Evolutionary conservation across 2,888 invertebrate species (phyloP).

Genomic region (Metellina segmentata): DNA sequence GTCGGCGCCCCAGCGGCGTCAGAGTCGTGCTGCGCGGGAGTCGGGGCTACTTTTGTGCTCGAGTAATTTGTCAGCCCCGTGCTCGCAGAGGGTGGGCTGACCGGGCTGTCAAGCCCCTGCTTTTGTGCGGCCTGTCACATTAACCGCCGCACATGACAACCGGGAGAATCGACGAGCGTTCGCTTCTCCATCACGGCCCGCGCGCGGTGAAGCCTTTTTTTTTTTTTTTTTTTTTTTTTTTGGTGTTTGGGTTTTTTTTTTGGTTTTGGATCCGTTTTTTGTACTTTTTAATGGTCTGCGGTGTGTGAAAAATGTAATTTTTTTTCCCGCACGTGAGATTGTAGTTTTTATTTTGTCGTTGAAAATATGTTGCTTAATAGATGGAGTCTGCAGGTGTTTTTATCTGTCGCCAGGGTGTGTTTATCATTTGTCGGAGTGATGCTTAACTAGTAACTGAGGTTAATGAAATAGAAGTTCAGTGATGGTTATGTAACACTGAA

Average conservation of each 20-base stretch:
- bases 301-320: background rate
- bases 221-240: too few species aligned
- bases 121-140: conserved; percentile 72
- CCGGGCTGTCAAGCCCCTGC: conserved; percentile 63
- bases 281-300: conserved; percentile 9
- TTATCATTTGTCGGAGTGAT: too few species aligned
- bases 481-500: too few species aligned
- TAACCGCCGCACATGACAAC: conserved; percentile 70
- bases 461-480: too few species aligned
- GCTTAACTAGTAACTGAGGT: too few species aligned
- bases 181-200: background rate
- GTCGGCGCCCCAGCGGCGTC: conserved; percentile 54
- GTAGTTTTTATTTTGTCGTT: background rate
- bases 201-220: background rate
- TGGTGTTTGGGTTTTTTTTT: too few species aligned
- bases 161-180: conserved; percentile 26
- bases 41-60: conserved; percentile 67
- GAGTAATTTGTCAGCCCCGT: conserved; percentile 70
- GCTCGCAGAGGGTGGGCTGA: conserved; percentile 60
- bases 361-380: conserved; percentile 10
- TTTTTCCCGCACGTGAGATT: background rate
- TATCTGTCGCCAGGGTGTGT: background rate
- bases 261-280: conserved; percentile 16
- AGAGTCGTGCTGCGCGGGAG: conserved; percentile 43
- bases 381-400: conserved; percentile 20